Base-by-base conservation (phyloP, 2,113 vertebrate species). In the Limanda limanda region DNA sequence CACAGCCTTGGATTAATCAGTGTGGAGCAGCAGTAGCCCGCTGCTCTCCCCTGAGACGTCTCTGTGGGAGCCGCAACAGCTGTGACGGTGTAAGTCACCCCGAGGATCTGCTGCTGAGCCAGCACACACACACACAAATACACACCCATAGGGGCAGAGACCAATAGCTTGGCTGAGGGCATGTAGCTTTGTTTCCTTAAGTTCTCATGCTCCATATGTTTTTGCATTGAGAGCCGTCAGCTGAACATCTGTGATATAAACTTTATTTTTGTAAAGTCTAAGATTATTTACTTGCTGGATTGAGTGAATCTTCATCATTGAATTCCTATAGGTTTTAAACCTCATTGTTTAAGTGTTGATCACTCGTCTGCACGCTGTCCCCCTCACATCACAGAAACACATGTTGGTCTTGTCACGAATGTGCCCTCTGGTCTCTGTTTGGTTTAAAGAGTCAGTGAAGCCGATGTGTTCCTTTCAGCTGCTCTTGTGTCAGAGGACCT, bases 21-120 rank as follows among this genome's bases (percentile, higher is more conserved):
- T 62, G 58, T 74, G 76, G 64, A 68, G 66, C 54, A 75, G 78
- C 62, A 65, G 87, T 55, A 79, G 69, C 61, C 55, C 58, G 4
- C 81, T 76, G 63, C 62, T 64, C 37, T 76, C 76, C 78, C 71
- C 57, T 54, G 47, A 82, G 80, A 78, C 11, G 8, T 74, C 40
- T 78, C 80, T 86, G 78, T 84, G 91, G 84, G 87, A 91, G 86
- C 82, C 68, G 47, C 58, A 83, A 78, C 89, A 92, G 85, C 89
- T 91, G 91, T 86, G 83, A 82, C 13, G 54, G 86, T 82, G 83
- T 71, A 82, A 80, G 83, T 71, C 78, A 81, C 82, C 80, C 85
- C 37, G 31, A 31, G 31, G 31, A 31, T n/a, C 66, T 12, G 59
- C 62, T 25, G 31, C 31, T 31, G 31, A 31, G 31, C 31, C 20